These are phyloP conservation scores for Corvus cornix DNA, from an alignment of 2,113 vertebrate genomes.

Conservation along the genomic window DNA sequence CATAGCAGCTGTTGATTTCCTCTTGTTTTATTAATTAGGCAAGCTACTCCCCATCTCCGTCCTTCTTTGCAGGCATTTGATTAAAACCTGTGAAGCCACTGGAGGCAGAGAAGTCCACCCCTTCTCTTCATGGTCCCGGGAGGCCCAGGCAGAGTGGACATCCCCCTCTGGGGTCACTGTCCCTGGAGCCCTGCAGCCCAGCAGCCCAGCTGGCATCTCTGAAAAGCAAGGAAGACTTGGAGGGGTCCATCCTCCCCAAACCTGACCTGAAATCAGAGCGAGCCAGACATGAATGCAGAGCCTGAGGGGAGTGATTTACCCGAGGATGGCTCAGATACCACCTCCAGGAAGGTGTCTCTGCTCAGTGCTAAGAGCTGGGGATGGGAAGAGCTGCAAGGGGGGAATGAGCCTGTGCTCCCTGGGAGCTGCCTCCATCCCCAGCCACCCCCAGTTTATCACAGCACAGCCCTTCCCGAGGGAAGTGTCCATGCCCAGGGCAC, in stretches of 20 bases:
- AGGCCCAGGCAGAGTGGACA: neutral
- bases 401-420: neutral
- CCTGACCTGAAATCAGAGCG: neutral
- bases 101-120: neutral
- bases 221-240: neutral
- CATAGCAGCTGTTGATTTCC: neutral
- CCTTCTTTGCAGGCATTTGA: neutral
- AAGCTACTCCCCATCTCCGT: neutral
- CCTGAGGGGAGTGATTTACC: neutral
- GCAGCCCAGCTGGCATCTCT: neutral
- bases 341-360: neutral
- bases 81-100: neutral
- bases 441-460: neutral
- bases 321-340: neutral
- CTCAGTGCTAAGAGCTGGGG: neutral
- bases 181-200: neutral
- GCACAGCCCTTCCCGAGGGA: neutral
- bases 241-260: neutral
- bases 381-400: rapidly evolving
- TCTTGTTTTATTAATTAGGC: neutral
- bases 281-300: rapidly evolving
- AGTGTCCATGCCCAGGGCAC: neutral
- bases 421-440: neutral
- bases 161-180: neutral
- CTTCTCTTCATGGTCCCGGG: neutral